Evolutionary conservation across 1,140 invertebrate species (phyloP).

Genomic region (Hylyphantes graminicola): DNA sequence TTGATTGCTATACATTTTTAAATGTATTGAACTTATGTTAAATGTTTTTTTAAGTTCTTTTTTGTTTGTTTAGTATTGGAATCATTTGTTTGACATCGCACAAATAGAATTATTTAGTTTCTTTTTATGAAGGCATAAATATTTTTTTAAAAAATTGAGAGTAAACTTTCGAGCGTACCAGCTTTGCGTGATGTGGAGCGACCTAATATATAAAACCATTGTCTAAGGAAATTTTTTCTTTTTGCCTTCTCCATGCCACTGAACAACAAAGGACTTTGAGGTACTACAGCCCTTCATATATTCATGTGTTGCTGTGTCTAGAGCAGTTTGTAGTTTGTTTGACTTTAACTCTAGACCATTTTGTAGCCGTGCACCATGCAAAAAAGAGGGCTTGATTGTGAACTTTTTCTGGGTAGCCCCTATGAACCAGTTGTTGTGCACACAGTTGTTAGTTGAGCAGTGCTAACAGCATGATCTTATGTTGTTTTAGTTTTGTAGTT

Average conservation of each 20-base stretch:
- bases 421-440: constrained; percentile 50
- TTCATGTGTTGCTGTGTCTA: constrained; percentile 61
- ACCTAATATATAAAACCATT: constrained; percentile 26
- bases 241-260: constrained; percentile 55
- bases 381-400: constrained; percentile 38
- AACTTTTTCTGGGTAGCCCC: constrained; percentile 37
- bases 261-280: constrained; percentile 60
- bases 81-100: too few relatives aligned
- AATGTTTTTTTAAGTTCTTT: too few relatives aligned
- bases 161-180: too few relatives aligned
- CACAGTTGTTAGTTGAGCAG: constrained; percentile 56
- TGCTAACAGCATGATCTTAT: constrained; percentile 61
- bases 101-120: too few relatives aligned
- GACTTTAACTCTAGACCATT: constrained; percentile 51
- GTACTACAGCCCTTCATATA: constrained; percentile 58
- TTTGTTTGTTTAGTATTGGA: too few relatives aligned
- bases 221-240: constrained; percentile 60
- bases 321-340: constrained; percentile 54
- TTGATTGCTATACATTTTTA: too few relatives aligned
- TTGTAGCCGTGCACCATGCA: constrained; percentile 56
- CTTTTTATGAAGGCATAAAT: too few relatives aligned
- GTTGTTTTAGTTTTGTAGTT: constrained; percentile 62
- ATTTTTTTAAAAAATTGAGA: too few relatives aligned
- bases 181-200: neutral
- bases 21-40: too few relatives aligned